Evolutionary conservation across 1,140 invertebrate species (phyloP).

Genomic region (Psilanteris sp.): DNA sequence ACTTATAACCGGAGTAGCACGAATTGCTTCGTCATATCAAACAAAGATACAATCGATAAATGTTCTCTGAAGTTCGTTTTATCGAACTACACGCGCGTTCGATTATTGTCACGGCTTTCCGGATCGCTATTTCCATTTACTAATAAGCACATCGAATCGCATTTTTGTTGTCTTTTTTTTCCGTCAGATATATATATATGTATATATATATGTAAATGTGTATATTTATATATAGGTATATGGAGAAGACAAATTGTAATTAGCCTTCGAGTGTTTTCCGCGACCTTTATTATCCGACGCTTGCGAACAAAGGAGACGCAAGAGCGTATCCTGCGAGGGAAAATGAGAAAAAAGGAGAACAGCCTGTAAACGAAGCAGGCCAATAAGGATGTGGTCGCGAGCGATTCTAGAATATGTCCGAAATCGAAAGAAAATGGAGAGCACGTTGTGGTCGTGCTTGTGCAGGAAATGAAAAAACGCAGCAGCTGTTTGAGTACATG

Average conservation of each 20-base stretch:
- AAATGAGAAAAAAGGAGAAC: slow-evolving; percentile 37
- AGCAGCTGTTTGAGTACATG: slow-evolving; percentile 45
- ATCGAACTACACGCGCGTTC: background rate
- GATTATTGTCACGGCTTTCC: too few species aligned
- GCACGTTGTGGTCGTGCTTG: slow-evolving; percentile 7
- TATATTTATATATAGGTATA: too few species aligned
- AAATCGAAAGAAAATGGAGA: slow-evolving; percentile 25
- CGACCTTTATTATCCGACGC: too few species aligned
- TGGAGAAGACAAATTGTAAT: too few species aligned
- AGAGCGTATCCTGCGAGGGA: slow-evolving; percentile 22
- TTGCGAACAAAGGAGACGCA: slow-evolving; percentile 6
- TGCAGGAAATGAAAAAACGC: slow-evolving; percentile 56
- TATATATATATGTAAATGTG: too few species aligned
- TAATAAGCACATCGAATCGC: too few species aligned
- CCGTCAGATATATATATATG: too few species aligned
- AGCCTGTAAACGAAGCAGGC: slow-evolving; percentile 12
- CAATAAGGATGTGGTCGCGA: slow-evolving; percentile 51
- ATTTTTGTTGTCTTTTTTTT: too few species aligned
- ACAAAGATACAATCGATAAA: slow-evolving; percentile 39
- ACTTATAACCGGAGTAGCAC: slow-evolving; percentile 39
- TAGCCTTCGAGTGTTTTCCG: too few species aligned
- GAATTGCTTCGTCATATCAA: slow-evolving; percentile 40
- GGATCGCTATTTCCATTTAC: too few species aligned
- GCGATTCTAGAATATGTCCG: slow-evolving; percentile 15
- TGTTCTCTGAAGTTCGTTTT: slow-evolving; percentile 25